A percentile compares a stretch with the other conserved stretches of the same genome.
Conservation (phyloP, 2,888 invertebrate species). For the Drosophila fulvimacula region DNA sequence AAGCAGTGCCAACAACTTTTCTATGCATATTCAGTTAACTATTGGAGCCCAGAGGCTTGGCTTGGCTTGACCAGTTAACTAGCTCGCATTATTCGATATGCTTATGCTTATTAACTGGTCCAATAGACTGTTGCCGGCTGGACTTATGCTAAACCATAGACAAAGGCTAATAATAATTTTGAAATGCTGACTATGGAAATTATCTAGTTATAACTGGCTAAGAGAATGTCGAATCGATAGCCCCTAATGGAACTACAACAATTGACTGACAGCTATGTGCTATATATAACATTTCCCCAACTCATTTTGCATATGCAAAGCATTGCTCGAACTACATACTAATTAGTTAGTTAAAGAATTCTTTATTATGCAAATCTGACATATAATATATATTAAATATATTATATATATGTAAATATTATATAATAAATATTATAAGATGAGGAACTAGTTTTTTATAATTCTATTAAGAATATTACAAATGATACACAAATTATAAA, state of each 20-base stretch:
- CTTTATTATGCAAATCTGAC: background rate
- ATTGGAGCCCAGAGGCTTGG: constrained; percentile 26
- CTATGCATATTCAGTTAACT: constrained; percentile 40
- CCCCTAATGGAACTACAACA: constrained; percentile 23
- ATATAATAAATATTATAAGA: background rate
- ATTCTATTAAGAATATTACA: too few species aligned
- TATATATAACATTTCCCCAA: constrained; percentile 3
- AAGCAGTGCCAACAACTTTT: constrained; percentile 27
- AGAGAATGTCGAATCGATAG: constrained; percentile 19
- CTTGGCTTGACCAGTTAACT: constrained; percentile 43
- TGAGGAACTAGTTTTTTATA: background rate
- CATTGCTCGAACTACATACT: background rate
- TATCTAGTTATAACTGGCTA: constrained; percentile 29
- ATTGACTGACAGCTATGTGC: constrained; percentile 3
- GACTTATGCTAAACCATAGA: constrained; percentile 27
- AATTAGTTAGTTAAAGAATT: constrained; percentile 3
- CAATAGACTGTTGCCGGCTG: constrained; percentile 34
- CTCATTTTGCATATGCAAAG: constrained; percentile 27
- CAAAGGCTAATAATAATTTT: constrained; percentile 9
- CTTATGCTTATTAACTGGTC: constrained; percentile 67
- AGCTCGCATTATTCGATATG: constrained; percentile 44
- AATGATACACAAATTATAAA: too few species aligned
- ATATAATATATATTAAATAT: background rate
- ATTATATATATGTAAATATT: background rate
- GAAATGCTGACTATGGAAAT: constrained; percentile 28